A percentile compares a stretch with the other conserved stretches of the same genome.
These are phyloP conservation scores for Equus przewalskii DNA, from an alignment of 2,113 vertebrate species.

Conservation along the genomic window DNA sequence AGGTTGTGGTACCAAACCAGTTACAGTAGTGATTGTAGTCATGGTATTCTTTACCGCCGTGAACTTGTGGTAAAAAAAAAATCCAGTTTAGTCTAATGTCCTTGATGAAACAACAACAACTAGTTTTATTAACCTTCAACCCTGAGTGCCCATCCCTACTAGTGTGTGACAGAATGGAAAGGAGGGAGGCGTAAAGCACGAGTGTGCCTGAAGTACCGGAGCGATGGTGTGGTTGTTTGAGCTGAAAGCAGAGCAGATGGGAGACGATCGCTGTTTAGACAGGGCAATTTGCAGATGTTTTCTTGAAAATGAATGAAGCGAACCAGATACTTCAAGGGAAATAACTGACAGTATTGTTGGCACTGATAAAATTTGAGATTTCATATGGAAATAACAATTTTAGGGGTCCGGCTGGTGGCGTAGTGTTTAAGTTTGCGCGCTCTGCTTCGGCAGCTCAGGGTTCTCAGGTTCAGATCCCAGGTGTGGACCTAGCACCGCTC, in stretches of 20 bases:
- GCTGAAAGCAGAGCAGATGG: neutral
- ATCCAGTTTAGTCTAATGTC: neutral
- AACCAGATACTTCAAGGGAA: constrained; percentile 30
- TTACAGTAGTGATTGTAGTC: neutral
- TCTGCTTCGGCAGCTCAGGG: too few relatives aligned
- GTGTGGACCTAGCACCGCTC: too few relatives aligned
- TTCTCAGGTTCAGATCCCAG: too few relatives aligned
- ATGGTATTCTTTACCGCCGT: fast-evolving
- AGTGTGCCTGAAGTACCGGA: fast-evolving
- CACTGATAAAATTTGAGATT: neutral
- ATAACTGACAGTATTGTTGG: neutral
- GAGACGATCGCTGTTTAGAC: neutral
- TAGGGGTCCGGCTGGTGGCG: neutral
- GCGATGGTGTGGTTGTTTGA: neutral
- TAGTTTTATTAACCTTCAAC: neutral
- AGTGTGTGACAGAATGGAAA: neutral
- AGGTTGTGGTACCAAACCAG: neutral
- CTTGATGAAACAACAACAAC: neutral
- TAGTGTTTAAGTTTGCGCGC: too few relatives aligned
- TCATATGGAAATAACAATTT: constrained; percentile 32
- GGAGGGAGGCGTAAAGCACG: neutral
- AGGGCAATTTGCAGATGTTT: neutral
- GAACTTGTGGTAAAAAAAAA: neutral
- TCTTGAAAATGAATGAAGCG: neutral
- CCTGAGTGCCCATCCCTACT: neutral